Base-by-base conservation (phyloP, 2,888 invertebrate species). In the Nomada ferruginata region DNA sequence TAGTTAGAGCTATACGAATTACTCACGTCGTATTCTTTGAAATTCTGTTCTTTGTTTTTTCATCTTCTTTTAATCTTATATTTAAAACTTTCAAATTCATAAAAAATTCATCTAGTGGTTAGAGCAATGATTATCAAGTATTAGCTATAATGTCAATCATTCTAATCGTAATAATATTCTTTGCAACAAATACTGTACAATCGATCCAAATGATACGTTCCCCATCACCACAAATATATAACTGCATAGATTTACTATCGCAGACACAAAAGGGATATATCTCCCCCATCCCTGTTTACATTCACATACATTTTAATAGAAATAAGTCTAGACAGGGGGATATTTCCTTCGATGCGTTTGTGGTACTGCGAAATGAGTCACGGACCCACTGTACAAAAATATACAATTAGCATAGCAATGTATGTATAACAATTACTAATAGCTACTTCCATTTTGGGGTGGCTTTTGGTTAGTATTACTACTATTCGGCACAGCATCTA, bases 181-280 rank as follows among this genome's bases (percentile, higher is more conserved):
- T 87, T 87, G 89, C 90, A 92, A 91, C 91, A 91, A 92, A 91
- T 91, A 92, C 91, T 92, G 91, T 92, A 81, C 77, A 84, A 85
- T 83, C 26, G 60, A 47, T 47, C 47, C 47, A 15, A 15, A 47
- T 15, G 47, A 47, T 18, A 18, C 36, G 60, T 47, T 91, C 91
- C 91, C 89, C 83, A 85, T 47, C 47, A 15, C 47, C 47, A 47
- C 47, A 15, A 47, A 47, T 47, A 47, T 47, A 15, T 47, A 47
- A 15, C 47, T 13, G 47, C 13, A 11, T 11, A 47, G 47, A 47
- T 47, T 47, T 47, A 47, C 47, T 15, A 13, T 47, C 13, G 47
- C 15, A 47, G 3, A 47, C 47, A 15, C 47, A 47, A 47, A 47
- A 47, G 47, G 47, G 47, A 47, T 3, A 47, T 15, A 47, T 47